A percentile compares a stretch with the other conserved stretches of the same genome.
Conservation (phyloP, 1,140 invertebrate species). For the Eulimnadia texana region DNA sequence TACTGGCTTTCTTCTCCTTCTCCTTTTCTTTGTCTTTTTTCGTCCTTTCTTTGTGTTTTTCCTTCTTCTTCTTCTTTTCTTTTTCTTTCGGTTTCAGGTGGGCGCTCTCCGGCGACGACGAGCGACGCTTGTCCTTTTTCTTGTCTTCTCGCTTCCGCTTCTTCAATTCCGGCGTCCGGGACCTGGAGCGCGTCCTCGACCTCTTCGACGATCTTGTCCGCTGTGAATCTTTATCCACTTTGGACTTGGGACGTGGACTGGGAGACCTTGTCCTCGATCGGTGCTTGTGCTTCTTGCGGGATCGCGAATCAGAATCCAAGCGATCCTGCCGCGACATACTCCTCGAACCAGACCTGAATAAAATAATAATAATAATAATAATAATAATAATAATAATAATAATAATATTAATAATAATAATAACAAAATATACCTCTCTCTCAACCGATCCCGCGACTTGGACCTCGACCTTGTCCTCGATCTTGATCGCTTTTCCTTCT, state of each 20-base stretch:
- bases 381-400: not conserved
- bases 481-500: slow-evolving; percentile 36
- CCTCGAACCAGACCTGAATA: slow-evolving; percentile 5
- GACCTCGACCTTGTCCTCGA: slow-evolving; percentile 23
- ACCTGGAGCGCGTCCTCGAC: slow-evolving; percentile 28
- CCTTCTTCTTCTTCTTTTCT: slow-evolving; percentile 27
- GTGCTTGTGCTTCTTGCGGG: not conserved
- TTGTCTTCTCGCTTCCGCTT: not conserved
- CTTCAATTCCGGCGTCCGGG: slow-evolving; percentile 14
- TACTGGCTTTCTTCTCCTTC: slow-evolving; percentile 19
- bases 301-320: not conserved
- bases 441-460: slow-evolving; percentile 19
- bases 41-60: slow-evolving; percentile 13
- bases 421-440: not conserved
- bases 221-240: slow-evolving; percentile 13
- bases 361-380: not conserved
- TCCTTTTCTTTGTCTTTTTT: slow-evolving; percentile 20
- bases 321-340: slow-evolving; percentile 2
- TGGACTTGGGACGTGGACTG: not conserved
- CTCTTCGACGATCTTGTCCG: slow-evolving; percentile 21
- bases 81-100: not conserved
- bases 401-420: not conserved
- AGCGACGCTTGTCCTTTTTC: not conserved
- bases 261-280: not conserved
- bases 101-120: not conserved